phyloP scores from a whole-genome alignment of 2,113 vertebrate species.

The Regulus satrapa region DNA sequence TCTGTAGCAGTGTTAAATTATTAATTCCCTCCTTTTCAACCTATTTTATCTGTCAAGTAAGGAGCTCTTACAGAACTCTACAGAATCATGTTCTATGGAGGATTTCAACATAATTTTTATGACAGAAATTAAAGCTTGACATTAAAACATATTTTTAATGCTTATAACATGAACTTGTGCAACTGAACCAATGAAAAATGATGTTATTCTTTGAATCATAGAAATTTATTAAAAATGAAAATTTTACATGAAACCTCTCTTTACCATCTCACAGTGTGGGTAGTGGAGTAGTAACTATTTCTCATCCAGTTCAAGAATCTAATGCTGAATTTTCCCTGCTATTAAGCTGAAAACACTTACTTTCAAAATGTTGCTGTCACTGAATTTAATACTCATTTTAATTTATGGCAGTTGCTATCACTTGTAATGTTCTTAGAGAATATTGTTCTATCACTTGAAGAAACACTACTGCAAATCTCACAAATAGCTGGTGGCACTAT shows the following conservation, averaged over 20 bases:
- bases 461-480: background rate
- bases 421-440: background rate
- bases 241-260: background rate
- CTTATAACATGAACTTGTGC: background rate
- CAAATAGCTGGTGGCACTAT: background rate
- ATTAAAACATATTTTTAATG: background rate
- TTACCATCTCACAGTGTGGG: background rate
- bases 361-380: background rate
- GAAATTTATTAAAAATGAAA: background rate
- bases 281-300: background rate
- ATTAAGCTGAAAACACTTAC: background rate
- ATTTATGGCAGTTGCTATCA: background rate
- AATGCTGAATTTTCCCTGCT: background rate
- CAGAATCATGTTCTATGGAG: background rate
- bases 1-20: background rate
- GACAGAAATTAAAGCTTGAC: background rate
- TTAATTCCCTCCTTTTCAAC: background rate
- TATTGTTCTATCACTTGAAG: background rate
- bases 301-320: background rate
- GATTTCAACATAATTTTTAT: background rate
- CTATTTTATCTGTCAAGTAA: background rate
- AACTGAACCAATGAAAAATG: fast-evolving
- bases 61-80: background rate
- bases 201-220: background rate
- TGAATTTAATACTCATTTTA: background rate